Conservation (phyloP, 2,113 vertebrate genomes). For the Pedetes capensis region DNA sequence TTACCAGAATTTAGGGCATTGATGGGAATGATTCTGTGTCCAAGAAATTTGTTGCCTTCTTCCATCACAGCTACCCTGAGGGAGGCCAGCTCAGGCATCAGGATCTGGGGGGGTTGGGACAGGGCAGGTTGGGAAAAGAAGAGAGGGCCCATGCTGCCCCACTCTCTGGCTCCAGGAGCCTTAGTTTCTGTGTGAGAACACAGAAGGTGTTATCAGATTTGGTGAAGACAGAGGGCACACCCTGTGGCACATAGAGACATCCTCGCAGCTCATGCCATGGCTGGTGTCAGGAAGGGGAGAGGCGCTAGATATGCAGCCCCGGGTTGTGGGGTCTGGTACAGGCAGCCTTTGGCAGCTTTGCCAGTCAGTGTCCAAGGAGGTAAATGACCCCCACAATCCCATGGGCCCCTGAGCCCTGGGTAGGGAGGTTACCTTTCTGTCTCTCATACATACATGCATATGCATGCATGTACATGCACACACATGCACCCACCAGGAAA, state of each 20-base stretch:
- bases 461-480: neutral
- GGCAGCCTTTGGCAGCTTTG: neutral
- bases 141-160: neutral
- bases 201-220: neutral
- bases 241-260: neutral
- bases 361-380: neutral
- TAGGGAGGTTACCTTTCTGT: neutral
- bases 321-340: neutral
- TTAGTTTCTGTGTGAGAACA: neutral
- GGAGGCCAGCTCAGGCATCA: conserved; percentile 94
- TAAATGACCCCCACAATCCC: neutral
- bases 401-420: neutral
- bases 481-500: neutral
- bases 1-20: conserved; percentile 93
- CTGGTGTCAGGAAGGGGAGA: neutral
- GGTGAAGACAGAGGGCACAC: neutral
- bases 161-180: neutral
- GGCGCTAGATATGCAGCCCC: neutral
- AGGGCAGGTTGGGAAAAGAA: neutral
- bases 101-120: conserved; percentile 85
- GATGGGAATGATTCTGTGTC: conserved; percentile 94
- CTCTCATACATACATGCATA: neutral
- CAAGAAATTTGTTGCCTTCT: conserved; percentile 96
- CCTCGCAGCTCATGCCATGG: neutral
- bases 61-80: conserved; percentile 93